phyloP scores from a whole-genome alignment of 1,140 invertebrate species.

The Brachionus manjavacas region DNA sequence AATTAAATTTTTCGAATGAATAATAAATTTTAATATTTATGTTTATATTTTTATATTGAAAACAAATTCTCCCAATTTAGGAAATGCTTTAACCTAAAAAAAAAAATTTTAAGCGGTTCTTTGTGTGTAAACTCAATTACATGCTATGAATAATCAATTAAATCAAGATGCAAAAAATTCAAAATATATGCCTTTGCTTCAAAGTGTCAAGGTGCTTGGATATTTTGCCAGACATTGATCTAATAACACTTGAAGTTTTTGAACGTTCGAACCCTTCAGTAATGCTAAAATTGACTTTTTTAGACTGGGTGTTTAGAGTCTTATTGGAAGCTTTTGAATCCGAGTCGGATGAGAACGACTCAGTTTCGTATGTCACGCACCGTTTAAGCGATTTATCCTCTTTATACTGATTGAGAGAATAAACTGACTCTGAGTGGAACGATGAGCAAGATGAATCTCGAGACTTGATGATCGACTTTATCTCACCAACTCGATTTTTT shows the following conservation, averaged over 20 bases:
- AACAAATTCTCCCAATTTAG: background rate
- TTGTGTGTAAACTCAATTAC: background rate
- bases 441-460: background rate
- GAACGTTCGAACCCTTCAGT: background rate
- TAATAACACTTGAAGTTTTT: background rate
- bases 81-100: background rate
- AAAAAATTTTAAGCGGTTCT: background rate
- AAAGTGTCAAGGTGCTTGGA: background rate
- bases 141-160: background rate
- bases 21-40: too few relatives aligned
- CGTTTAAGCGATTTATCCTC: background rate
- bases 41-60: too few relatives aligned
- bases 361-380: background rate
- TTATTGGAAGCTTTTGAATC: background rate
- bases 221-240: background rate
- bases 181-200: background rate
- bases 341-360: background rate
- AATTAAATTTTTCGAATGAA: too few relatives aligned
- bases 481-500: background rate
- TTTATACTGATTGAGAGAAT: conserved; percentile 9
- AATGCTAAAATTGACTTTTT: background rate
- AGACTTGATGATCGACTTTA: background rate
- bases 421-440: background rate
- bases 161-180: background rate
- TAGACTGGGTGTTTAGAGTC: background rate